These are phyloP conservation scores for Cotesia chilonis DNA, from an alignment of 1,140 invertebrate genomes.

Conservation along the genomic window DNA sequence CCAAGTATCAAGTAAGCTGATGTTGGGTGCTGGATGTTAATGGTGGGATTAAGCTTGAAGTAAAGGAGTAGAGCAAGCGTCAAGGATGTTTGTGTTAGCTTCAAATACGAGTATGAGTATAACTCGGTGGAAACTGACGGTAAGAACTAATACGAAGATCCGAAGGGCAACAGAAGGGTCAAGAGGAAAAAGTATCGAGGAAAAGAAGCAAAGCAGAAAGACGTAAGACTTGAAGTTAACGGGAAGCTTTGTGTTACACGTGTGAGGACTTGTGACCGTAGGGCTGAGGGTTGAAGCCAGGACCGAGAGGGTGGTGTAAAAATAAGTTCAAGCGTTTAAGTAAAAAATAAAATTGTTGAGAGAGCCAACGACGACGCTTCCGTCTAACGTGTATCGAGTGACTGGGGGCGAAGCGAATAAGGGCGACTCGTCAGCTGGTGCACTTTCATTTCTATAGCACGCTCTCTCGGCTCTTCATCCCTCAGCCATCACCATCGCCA, in stretches of 20 bases:
- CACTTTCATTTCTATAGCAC: slow-evolving; percentile 33
- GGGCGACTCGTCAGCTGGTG: slow-evolving; percentile 42
- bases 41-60: background rate
- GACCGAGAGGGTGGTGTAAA: background rate
- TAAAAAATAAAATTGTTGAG: background rate
- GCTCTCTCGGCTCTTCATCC: slow-evolving; percentile 14
- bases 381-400: slow-evolving; percentile 49
- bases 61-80: background rate
- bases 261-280: background rate
- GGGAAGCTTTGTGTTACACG: too few relatives aligned
- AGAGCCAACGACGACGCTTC: slow-evolving; percentile 37
- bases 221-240: too few relatives aligned
- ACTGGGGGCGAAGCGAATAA: slow-evolving; percentile 44
- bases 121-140: too few relatives aligned
- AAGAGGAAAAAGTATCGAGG: too few relatives aligned
- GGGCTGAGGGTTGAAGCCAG: background rate
- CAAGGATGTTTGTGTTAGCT: background rate
- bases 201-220: too few relatives aligned
- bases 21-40: background rate
- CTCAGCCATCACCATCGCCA: slow-evolving; percentile 30
- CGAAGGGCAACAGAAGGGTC: too few relatives aligned
- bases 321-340: background rate
- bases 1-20: background rate
- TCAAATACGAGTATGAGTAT: background rate
- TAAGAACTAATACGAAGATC: too few relatives aligned